phyloP scores from a whole-genome alignment of 2,797 vertebrate species.

The Notoglanidium macrostoma region DNA sequence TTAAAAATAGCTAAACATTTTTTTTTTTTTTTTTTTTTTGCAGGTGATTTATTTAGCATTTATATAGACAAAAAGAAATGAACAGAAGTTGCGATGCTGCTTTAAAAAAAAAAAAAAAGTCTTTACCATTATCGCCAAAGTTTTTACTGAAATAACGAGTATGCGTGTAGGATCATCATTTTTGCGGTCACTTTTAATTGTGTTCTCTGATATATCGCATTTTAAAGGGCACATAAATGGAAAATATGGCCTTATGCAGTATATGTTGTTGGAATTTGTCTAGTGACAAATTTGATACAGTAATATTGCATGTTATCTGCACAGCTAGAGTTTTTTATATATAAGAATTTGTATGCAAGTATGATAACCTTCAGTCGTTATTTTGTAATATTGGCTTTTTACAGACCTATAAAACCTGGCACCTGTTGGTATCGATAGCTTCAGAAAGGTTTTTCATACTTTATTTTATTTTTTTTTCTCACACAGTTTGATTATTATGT shows the following conservation, averaged over 20 bases:
- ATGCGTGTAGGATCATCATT: conserved; percentile 38
- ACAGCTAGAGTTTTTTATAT: background rate
- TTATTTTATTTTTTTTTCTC: background rate
- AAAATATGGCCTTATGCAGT: conserved; percentile 37
- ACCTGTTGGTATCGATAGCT: conserved; percentile 16
- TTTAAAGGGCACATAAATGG: conserved; percentile 34
- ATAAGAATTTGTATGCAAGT: conserved; percentile 23
- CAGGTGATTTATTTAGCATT: conserved; percentile 16
- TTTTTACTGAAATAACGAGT: conserved; percentile 29
- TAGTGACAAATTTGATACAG: conserved; percentile 24
- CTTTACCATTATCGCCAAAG: conserved; percentile 25
- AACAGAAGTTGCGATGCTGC: conserved; percentile 40
- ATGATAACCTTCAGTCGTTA: conserved; percentile 8
- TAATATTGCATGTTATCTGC: conserved; percentile 39
- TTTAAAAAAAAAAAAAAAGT: conserved; percentile 2
- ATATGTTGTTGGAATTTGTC: conserved; percentile 31
- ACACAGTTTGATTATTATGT: background rate
- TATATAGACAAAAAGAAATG: background rate
- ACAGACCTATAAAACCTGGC: conserved; percentile 35
- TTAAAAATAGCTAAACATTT: background rate
- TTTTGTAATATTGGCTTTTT: conserved; percentile 40
- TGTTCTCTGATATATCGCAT: conserved; percentile 14
- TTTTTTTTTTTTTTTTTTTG: background rate
- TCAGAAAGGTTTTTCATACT: background rate
- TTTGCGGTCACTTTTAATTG: conserved; percentile 17